A percentile compares a stretch with the other conserved stretches of the same genome.
These are phyloP conservation scores for Dendrolimus pini DNA, from an alignment of 2,888 invertebrate species.

Conservation along the genomic window DNA sequence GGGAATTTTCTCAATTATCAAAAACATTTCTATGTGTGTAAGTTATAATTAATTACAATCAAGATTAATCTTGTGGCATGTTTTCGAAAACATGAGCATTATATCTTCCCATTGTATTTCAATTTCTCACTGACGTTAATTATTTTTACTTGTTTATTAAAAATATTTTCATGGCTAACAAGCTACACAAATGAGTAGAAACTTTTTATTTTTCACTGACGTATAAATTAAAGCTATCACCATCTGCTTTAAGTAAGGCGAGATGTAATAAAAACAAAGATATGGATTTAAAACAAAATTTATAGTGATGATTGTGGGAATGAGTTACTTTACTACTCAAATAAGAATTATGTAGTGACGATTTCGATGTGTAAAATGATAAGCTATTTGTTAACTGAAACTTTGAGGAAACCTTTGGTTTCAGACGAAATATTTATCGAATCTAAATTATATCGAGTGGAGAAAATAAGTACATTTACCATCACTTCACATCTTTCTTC, in stretches of 20 bases:
- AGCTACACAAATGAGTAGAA: background rate
- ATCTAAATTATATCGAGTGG: no score
- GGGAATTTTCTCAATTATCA: background rate
- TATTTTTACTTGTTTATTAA: background rate
- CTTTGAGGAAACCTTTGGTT: no score
- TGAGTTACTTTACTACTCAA: background rate
- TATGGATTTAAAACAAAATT: slow-evolving; percentile 5
- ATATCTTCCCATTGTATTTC: no score
- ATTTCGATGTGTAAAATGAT: background rate
- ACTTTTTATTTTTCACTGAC: background rate
- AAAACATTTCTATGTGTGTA: background rate
- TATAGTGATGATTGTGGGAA: background rate
- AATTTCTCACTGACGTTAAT: no score
- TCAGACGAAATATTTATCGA: no score
- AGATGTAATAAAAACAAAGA: slow-evolving; percentile 2
- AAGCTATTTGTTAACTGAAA: no score
- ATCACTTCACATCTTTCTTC: no score
- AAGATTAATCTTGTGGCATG: no score
- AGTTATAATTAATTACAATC: no score
- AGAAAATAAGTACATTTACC: no score
- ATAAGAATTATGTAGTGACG: background rate
- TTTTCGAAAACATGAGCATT: no score
- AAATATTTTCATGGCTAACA: background rate
- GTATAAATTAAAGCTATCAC: background rate
- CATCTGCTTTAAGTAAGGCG: slow-evolving; percentile 1